Percentiles rank a stretch among this genome's conserved stretches.
phyloP scores from a whole-genome alignment of 2,113 vertebrate genomes.

The Crypturellus undulatus region DNA sequence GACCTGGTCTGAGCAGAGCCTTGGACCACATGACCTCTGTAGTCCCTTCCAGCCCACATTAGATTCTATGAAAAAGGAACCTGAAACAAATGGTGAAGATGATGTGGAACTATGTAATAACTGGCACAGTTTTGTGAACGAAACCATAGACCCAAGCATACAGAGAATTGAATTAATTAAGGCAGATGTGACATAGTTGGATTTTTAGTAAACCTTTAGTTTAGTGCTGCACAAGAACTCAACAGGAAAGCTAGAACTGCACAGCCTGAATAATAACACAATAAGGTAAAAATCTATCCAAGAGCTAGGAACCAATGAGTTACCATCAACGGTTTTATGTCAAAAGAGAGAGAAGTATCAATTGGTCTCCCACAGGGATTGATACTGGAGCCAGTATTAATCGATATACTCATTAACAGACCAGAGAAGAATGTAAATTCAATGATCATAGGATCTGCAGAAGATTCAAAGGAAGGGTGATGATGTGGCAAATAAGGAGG shows the following conservation, averaged over 20 bases:
- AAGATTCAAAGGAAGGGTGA: slow-evolving; percentile 20
- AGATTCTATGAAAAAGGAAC: not conserved
- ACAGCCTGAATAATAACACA: slow-evolving; percentile 65
- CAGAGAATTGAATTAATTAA: slow-evolving; percentile 53
- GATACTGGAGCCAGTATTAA: slow-evolving; percentile 44
- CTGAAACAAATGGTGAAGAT: not conserved
- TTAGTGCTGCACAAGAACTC: not conserved
- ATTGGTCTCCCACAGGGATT: slow-evolving; percentile 65
- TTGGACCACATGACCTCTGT: not conserved
- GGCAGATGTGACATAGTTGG: slow-evolving; percentile 14
- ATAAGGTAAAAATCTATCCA: slow-evolving; percentile 69
- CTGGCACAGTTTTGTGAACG: not conserved
- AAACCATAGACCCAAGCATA: slow-evolving; percentile 25
- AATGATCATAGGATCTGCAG: slow-evolving; percentile 26
- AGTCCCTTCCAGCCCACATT: not conserved
- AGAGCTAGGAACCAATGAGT: slow-evolving; percentile 59
- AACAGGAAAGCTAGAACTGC: slow-evolving; percentile 33
- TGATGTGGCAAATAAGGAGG: not conserved
- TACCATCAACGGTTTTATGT: slow-evolving; percentile 71
- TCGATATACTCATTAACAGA: slow-evolving; percentile 73
- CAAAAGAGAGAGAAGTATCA: slow-evolving; percentile 69
- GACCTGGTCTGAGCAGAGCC: not conserved
- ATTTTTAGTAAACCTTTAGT: slow-evolving; percentile 60
- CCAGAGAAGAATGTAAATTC: slow-evolving; percentile 65
- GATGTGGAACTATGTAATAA: not conserved